Conservation (phyloP, 1,140 invertebrate genomes). For the Reticulitermes speratus region DNA sequence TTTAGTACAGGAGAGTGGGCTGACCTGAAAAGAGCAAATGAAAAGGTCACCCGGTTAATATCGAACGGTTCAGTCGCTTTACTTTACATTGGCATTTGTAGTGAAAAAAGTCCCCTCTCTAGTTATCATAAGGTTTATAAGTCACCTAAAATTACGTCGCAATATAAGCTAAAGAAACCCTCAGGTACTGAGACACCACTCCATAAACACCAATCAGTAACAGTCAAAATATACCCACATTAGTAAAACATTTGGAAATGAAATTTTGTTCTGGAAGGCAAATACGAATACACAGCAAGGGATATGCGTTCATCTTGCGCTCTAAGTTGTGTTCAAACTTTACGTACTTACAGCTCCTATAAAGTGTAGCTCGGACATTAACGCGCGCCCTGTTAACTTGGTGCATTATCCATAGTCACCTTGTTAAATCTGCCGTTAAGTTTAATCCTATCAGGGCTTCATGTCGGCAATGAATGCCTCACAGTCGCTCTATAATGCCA, state of each 20-base stretch:
- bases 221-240: background rate
- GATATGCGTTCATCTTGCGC: background rate
- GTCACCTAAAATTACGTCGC: background rate
- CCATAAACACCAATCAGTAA: too few relatives aligned
- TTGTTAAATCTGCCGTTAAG: conserved; percentile 11
- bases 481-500: background rate
- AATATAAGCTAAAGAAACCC: background rate
- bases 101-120: background rate
- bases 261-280: background rate
- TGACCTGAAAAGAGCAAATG: conserved; percentile 22
- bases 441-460: background rate
- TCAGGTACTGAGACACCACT: background rate
- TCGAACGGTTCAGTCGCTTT: background rate
- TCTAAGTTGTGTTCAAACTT: background rate
- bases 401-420: conserved; percentile 24
- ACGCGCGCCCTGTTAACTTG: conserved; percentile 9
- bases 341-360: conserved; percentile 2
- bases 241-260: background rate
- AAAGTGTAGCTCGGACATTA: conserved; percentile 20
- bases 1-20: background rate
- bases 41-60: conserved; percentile 24
- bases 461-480: background rate
- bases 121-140: background rate
- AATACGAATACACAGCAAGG: background rate
- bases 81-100: background rate